These are phyloP conservation scores for Caerostris extrusa DNA, from an alignment of 1,140 invertebrate species.

Conservation along the genomic window DNA sequence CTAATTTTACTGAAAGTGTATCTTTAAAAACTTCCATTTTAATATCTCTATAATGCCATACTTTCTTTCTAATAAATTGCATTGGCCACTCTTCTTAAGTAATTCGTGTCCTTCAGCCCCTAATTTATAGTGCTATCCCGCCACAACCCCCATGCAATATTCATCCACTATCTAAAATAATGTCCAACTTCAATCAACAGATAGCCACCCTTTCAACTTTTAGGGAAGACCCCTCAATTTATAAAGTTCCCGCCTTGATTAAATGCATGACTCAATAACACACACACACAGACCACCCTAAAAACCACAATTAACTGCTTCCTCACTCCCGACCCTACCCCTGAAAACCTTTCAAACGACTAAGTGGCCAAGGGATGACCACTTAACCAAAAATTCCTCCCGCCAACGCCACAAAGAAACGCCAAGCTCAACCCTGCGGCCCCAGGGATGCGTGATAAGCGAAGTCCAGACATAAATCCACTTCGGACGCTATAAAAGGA, in stretches of 20 bases:
- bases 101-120: neutral
- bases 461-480: neutral
- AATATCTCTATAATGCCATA: neutral
- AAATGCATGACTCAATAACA: neutral
- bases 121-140: neutral
- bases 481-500: neutral
- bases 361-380: neutral
- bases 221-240: neutral
- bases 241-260: neutral
- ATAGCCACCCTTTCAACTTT: neutral
- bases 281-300: neutral
- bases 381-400: slow-evolving; percentile 14
- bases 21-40: too few species aligned
- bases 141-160: too few species aligned
- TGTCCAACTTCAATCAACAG: neutral
- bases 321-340: neutral
- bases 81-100: neutral
- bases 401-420: neutral
- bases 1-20: too few species aligned
- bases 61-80: neutral
- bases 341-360: neutral
- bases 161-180: neutral
- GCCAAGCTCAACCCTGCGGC: neutral
- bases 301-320: slow-evolving; percentile 34
- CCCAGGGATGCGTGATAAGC: slow-evolving; percentile 43